Base-by-base conservation (phyloP, 2,888 invertebrate species). In the Dynastes hyllus region DNA sequence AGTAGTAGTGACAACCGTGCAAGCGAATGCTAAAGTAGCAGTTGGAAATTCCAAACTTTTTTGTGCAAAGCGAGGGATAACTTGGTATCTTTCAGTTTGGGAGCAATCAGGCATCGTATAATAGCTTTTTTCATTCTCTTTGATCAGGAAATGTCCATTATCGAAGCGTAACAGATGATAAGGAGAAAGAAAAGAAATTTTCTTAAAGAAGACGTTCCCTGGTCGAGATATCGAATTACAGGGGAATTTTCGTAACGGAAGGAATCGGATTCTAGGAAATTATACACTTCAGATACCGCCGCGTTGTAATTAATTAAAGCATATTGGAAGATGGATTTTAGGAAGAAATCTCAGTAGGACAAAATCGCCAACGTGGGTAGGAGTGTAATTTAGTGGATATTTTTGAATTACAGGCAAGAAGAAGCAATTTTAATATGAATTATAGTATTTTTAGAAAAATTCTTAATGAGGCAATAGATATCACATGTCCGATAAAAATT, bases 91-190 rank as follows among this genome's bases (percentile, higher is more conserved):
- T 81, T 81, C 82, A 82, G 84, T 82, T 81, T 79, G 83, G 81
- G 82, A 81, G 84, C 84, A 85, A 84, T 85, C 85, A 85, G 82
- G 84, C 84, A 83, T 83, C 82, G 79, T 81, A 83, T 83, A 83
- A 83, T 84, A 81, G 78, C 82, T 79, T 81, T 81, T 82, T 82
- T 81, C 77, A 81, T 83, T 81, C 80, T 78, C 79, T 82, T 83
- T 83, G 83, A 84, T 82, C 83, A 83, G 82, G 83, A 83, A 83
- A 83, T 81, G 83, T 83, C 83, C 81, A 83, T 84, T 84, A 83
- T 82, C 83, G 82, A 82, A 79, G 80, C 82, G 83, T 84, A 84
- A 82, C 83, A 82, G 81, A 84, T 83, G 82, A 84, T 83, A 81
- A 82, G 79, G 69, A 45, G 77, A 79, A 81, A 78, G 76, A 79